Conservation (phyloP, 2,113 vertebrate species). For the Bos indicus region DNA sequence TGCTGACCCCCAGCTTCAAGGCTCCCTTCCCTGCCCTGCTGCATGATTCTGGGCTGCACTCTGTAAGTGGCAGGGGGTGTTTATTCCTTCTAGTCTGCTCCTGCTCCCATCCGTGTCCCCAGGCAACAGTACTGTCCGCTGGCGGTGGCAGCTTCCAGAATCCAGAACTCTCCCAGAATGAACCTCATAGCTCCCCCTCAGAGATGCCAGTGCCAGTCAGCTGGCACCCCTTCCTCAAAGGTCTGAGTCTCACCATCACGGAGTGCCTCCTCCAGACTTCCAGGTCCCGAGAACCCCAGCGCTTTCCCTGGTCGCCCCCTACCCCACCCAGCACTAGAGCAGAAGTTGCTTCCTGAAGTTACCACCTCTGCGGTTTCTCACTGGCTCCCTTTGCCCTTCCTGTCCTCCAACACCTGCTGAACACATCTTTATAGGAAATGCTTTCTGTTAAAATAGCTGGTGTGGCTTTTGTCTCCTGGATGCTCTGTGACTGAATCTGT, state of each 20-base stretch:
- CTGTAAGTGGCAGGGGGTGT: accelerated
- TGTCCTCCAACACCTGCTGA: accelerated
- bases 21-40: neutral
- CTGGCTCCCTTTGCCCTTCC: neutral
- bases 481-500: neutral
- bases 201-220: neutral
- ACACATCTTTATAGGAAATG: neutral
- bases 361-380: too few species aligned
- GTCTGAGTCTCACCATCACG: neutral
- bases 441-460: neutral
- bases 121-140: neutral
- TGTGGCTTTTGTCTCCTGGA: neutral
- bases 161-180: neutral
- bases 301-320: neutral
- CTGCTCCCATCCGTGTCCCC: neutral
- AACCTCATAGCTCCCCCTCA: neutral
- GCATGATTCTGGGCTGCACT: accelerated
- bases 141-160: accelerated
- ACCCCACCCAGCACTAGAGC: neutral
- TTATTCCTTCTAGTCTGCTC: too few species aligned
- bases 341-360: neutral
- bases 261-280: neutral
- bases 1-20: neutral
- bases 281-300: neutral
- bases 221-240: neutral